Conservation (phyloP, 2,797 vertebrate genomes). For the Lithobates pipiens region DNA sequence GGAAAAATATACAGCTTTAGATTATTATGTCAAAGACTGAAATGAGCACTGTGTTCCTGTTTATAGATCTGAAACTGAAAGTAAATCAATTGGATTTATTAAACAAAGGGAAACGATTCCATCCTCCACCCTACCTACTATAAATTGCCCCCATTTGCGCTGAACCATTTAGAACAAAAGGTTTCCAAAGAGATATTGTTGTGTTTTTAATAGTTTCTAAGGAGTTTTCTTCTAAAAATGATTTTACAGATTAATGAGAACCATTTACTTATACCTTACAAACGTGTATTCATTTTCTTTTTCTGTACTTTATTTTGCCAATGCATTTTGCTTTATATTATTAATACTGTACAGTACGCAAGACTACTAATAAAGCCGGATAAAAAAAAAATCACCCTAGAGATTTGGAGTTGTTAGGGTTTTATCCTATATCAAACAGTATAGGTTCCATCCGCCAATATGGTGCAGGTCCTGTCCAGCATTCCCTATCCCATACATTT, state of each 20-base stretch:
- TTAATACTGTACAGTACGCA: background rate
- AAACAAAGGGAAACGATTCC: constrained; percentile 27
- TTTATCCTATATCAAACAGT: no score
- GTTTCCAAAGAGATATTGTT: constrained; percentile 1
- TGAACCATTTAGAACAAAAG: constrained; percentile 29
- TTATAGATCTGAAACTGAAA: constrained; percentile 51
- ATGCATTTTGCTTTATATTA: background rate
- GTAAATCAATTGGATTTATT: constrained; percentile 51
- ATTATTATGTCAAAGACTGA: constrained; percentile 57
- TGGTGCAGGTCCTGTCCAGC: no score
- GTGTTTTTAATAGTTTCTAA: constrained; percentile 5
- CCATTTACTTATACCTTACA: background rate
- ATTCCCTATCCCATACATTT: no score
- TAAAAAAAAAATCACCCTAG: no score
- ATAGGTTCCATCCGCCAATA: no score
- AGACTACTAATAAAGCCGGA: background rate
- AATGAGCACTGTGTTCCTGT: constrained; percentile 51
- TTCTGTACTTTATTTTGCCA: background rate
- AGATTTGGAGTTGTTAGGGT: no score
- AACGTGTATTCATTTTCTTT: background rate
- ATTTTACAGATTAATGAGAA: background rate
- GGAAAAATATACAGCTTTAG: constrained; percentile 46
- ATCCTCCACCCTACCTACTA: background rate
- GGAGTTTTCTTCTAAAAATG: background rate
- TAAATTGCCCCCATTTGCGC: constrained; percentile 4